A percentile compares a stretch with the other conserved stretches of the same genome.
phyloP scores from a whole-genome alignment of 2,113 vertebrate species.

The Heterocephalus glaber region DNA sequence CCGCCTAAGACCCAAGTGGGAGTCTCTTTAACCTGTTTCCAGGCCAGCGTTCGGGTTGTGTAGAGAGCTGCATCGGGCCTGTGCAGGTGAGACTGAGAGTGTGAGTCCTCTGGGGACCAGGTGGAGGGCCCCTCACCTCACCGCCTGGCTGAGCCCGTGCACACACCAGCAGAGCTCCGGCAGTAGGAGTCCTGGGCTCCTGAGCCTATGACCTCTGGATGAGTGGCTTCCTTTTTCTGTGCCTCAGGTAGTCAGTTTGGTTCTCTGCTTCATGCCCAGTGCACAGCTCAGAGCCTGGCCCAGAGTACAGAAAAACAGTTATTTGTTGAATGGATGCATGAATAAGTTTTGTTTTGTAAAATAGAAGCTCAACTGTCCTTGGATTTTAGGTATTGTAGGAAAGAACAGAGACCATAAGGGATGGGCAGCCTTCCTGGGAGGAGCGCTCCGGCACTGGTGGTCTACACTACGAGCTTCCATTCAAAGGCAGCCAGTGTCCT shows the following conservation, averaged over 20 bases:
- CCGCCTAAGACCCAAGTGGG: not conserved
- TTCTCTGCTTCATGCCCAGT: not conserved
- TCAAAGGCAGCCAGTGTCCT: not conserved
- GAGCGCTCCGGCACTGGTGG: not conserved
- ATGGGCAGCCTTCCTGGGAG: not conserved
- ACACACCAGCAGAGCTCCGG: not conserved
- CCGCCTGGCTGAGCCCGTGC: not conserved
- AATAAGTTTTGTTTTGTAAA: conserved; percentile 37
- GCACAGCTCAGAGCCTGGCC: not conserved
- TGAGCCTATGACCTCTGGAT: not conserved
- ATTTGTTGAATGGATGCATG: conserved; percentile 33
- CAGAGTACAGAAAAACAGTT: not conserved
- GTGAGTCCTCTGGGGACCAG: not conserved
- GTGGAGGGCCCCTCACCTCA: not conserved
- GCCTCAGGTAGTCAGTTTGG: not conserved
- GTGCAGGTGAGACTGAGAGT: not conserved
- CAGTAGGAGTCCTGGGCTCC: not conserved
- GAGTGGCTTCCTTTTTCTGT: not conserved
- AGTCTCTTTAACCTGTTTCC: conserved; percentile 16
- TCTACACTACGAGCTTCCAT: not conserved
- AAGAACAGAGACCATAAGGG: not conserved
- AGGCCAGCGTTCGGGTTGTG: not conserved
- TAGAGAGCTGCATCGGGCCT: not conserved
- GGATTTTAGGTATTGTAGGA: not conserved
- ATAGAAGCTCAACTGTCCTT: not conserved